Base-by-base conservation (phyloP, 2,113 vertebrate genomes). In the Aphyosemion australe region DNA sequence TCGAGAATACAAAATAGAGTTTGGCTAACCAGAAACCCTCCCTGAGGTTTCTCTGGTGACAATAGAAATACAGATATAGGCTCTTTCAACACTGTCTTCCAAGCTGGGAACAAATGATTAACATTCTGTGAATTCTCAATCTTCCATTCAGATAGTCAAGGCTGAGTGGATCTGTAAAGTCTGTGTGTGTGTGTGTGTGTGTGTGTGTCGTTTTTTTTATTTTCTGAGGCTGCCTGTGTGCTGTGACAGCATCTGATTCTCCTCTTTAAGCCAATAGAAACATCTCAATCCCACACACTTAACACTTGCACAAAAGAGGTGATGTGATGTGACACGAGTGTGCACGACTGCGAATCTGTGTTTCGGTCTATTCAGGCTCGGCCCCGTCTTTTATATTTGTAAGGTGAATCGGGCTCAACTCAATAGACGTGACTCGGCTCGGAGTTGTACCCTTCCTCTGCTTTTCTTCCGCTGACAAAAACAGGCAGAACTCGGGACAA, bases 221-320 rank as follows among this genome's bases (percentile, higher is more conserved):
- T 72, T 51, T 69, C 72, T 60, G 74, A 61, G 76, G 69, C 78
- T 75, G 75, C 72, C 67, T 83, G 73, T 83, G 73, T 65, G 77
- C 71, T 61, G 65, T 83, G 85, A 83, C 82, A 82, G 82, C 61
- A 74, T 74, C 80, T 72, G 76, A 85, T 74, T 87, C 82, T 86
- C 68, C 71, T 89, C 84, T 82, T 79, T 82, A 83, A 85, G 82
- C 82, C 82, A 86, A 80, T 70, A 85, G 82, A 85, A 87, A 89
- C 86, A 87, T 86, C 85, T 91, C 80, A 89, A 85, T 88, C 84
- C 78, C 83, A 86, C 86, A 88, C 85, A 86, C 86, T 88, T 86
- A 88, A 87, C 87, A 82, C 80, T 81, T 61, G 11, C 77, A 89
- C 81, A 84, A 86, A 83, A 79, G 72, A 71, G 77, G 70, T 69